Conservation (phyloP, 2,113 vertebrate species). For the Protobothrops mucrosquamatus region DNA sequence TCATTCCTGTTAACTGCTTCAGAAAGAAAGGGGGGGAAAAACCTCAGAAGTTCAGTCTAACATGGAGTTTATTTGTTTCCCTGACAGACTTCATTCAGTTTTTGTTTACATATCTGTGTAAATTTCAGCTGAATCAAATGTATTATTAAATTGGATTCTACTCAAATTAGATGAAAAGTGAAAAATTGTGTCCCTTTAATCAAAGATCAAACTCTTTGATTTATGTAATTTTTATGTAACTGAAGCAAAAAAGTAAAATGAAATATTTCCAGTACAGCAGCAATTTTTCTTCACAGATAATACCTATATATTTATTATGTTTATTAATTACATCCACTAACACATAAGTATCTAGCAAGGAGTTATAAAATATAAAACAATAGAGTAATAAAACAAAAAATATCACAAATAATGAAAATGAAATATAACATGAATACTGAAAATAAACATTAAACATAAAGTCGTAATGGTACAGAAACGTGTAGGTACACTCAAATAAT, state of each 20-base stretch:
- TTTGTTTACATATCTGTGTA: neutral
- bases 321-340: neutral
- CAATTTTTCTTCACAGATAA: conserved; percentile 1
- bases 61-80: neutral
- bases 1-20: neutral
- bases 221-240: conserved; percentile 23
- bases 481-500: neutral
- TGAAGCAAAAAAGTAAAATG: neutral
- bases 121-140: neutral
- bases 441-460: neutral
- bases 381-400: neutral
- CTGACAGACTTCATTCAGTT: neutral
- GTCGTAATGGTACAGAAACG: neutral
- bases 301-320: neutral
- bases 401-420: neutral
- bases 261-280: neutral
- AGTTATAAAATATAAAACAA: neutral
- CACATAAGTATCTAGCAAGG: neutral
- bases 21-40: neutral
- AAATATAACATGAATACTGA: neutral
- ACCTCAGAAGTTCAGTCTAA: neutral
- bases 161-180: neutral
- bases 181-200: neutral
- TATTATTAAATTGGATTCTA: neutral
- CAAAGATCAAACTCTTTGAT: neutral